Evolutionary conservation across 2,797 vertebrate genomes (phyloP).

Genomic region (Poecilia picta): DNA sequence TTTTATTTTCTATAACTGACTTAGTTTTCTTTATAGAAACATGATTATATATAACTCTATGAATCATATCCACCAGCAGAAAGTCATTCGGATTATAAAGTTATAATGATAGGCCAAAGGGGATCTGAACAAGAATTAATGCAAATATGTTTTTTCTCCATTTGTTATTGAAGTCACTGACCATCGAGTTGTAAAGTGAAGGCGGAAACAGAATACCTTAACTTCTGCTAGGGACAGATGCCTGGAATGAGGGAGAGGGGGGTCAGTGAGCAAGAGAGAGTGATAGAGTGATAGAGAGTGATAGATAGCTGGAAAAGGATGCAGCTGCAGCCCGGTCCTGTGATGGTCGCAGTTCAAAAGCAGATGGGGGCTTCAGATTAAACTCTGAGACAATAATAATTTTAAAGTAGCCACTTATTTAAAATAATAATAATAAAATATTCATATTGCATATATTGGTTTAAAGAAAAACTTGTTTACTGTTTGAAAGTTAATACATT

Average conservation of each 20-base stretch:
- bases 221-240: constrained; percentile 79
- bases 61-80: neutral
- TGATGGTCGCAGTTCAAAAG: constrained; percentile 73
- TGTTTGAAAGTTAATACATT: neutral
- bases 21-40: neutral
- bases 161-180: neutral
- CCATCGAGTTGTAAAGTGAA: neutral
- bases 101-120: neutral
- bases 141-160: neutral
- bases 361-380: constrained; percentile 74
- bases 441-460: constrained; percentile 17
- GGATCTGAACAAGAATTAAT: neutral
- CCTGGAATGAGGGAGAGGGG: constrained; percentile 45
- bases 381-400: constrained; percentile 65
- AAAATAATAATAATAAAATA: neutral
- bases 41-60: neutral
- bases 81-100: neutral
- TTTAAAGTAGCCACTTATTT: neutral
- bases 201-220: constrained; percentile 73
- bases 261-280: constrained; percentile 19
- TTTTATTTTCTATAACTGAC: neutral
- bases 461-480: neutral
- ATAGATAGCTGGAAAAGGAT: constrained; percentile 34
- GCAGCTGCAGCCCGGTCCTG: constrained; percentile 76
- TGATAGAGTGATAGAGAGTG: constrained; percentile 17